These are phyloP conservation scores for Scyliorhinus canicula DNA, from an alignment of 2,797 vertebrate genomes.

Conservation along the genomic window DNA sequence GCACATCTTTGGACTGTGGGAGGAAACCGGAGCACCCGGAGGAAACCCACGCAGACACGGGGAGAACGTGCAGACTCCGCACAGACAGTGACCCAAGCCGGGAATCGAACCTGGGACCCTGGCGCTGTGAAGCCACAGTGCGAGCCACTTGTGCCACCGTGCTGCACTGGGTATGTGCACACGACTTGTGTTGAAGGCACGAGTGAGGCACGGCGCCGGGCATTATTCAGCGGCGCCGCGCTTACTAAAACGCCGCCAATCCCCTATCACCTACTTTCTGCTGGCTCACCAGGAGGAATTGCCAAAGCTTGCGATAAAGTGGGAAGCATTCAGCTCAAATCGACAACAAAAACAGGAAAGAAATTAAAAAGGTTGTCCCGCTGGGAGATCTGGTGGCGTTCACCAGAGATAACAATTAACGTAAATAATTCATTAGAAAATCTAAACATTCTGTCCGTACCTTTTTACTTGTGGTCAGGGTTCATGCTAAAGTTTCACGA, in stretches of 20 bases:
- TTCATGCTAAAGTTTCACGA: not conserved
- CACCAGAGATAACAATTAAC: not conserved
- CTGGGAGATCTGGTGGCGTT: not conserved
- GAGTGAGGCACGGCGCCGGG: not conserved
- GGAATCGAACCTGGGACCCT: no score
- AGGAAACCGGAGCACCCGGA: no score
- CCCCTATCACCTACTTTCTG: not conserved
- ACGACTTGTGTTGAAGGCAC: no score
- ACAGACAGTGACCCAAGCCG: no score
- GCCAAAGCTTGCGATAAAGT: not conserved
- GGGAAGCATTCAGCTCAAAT: not conserved
- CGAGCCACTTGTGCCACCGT: no score
- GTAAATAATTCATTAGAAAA: not conserved
- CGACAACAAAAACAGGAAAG: not conserved
- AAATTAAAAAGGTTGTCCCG: not conserved
- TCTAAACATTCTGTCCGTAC: not conserved
- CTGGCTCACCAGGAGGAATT: not conserved
- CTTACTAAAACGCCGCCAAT: not conserved
- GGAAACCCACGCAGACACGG: no score
- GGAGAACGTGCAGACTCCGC: no score
- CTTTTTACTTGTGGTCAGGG: not conserved
- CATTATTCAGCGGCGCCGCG: not conserved
- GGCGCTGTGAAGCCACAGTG: no score
- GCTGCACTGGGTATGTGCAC: no score
- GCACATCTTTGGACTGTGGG: no score